Base-by-base conservation (phyloP, 2,113 vertebrate species). In the Sterrhoptilus dennistouni region DNA sequence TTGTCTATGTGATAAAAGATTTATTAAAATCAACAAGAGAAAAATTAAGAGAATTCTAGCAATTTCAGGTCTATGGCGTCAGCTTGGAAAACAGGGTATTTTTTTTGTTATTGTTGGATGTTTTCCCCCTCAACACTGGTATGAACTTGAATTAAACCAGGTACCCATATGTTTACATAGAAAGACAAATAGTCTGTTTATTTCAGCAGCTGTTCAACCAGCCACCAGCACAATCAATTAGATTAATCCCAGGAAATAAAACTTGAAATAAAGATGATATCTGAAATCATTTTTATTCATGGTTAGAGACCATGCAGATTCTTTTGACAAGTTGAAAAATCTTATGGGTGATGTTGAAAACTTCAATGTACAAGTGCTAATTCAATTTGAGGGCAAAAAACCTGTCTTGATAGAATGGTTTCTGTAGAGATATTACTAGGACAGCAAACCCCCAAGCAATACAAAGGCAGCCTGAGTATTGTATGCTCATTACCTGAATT, bases 251-350 rank as follows among this genome's bases (percentile, higher is more conserved):
- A 97, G 87, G 95, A 97, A 98, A 97, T 96, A 97, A 96, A 96
- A 97, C 91, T 91, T 90, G 94, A 97, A 93, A 97, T 97, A 96
- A 93, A 95, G 96, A 97, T 92, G 89, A 95, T 96, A 97, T 66
- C 90, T 96, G 94, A 98, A 97, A 97, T 98, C 87, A 98, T 98
- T 98, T 97, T 98, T 98, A 98, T 98, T 98, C 97, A 97, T 97
- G 97, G 86, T 94, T 97, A 95, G 97, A 98, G 98, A 98, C 97
- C 65, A 60, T 52, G 74, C 91, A 95, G 83, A 90, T 97, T 97
- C 97, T 97, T 98, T 87, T 93, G 96, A 98, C 97, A 97, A 98
- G 98, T 79, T 12, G 95, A 97, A 98, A 98, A 98, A 97, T 96
- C 97, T 97, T 98, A 95, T 91, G 97, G 97, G 97, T 98, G 95